Evolutionary conservation across 2,888 invertebrate genomes (phyloP).

Genomic region (Oscheius myriophilus): DNA sequence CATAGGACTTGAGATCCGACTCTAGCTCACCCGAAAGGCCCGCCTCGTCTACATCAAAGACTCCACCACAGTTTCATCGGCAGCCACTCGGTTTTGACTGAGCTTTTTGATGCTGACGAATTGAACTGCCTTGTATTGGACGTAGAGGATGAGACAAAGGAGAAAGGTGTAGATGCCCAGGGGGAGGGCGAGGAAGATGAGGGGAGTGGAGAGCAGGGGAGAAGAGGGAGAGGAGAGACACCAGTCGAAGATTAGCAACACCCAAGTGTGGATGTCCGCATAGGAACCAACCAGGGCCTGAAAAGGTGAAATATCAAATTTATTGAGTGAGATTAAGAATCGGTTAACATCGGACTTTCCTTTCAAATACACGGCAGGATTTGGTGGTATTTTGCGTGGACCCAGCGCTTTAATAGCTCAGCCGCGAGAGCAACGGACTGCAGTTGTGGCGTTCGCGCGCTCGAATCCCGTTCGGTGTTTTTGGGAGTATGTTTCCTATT

Average conservation of each 20-base stretch:
- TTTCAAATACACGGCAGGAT: too few species aligned
- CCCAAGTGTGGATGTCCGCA: slow-evolving; percentile 26
- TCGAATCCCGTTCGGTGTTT: too few species aligned
- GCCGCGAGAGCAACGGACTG: too few species aligned
- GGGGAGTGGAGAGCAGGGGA: slow-evolving; percentile 20
- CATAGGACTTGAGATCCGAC: too few species aligned
- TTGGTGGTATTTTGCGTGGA: too few species aligned
- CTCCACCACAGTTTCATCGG: slow-evolving; percentile 25
- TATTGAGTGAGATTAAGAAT: too few species aligned
- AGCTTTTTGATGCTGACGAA: slow-evolving; percentile 27
- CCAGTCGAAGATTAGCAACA: slow-evolving; percentile 19
- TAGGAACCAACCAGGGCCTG: slow-evolving; percentile 26
- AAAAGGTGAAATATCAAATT: not conserved
- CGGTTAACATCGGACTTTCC: too few species aligned
- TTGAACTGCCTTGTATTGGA: slow-evolving; percentile 28
- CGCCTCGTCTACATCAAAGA: slow-evolving; percentile 28
- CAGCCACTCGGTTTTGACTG: slow-evolving; percentile 8
- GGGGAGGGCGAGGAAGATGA: slow-evolving; percentile 21
- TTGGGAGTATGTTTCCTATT: too few species aligned
- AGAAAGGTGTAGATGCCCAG: slow-evolving; percentile 10
- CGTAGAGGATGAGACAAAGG: slow-evolving; percentile 24
- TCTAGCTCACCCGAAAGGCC: too few species aligned
- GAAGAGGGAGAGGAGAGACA: not conserved
- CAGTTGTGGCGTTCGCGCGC: too few species aligned
- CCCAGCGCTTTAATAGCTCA: too few species aligned